A percentile compares a stretch with the other conserved stretches of the same genome.
phyloP scores from a whole-genome alignment of 2,113 vertebrate species.

The Zeus faber region DNA sequence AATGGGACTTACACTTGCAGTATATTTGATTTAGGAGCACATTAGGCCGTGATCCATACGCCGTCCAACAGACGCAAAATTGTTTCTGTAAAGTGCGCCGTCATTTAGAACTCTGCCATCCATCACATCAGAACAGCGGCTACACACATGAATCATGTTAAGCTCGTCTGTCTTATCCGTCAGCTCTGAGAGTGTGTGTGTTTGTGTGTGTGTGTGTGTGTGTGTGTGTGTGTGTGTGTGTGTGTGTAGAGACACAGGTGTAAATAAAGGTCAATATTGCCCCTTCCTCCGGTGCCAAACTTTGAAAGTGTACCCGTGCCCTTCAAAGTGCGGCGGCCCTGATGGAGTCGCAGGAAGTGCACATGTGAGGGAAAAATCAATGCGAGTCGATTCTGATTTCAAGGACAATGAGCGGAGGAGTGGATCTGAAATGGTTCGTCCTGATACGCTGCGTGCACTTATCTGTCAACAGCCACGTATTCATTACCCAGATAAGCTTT shows the following conservation, averaged over 20 bases:
- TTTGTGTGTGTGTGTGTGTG: constrained; percentile 22
- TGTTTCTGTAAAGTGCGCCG: constrained; percentile 23
- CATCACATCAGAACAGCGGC: no score
- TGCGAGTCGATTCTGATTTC: constrained; percentile 68
- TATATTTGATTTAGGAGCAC: constrained; percentile 5
- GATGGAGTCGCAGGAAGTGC: constrained; percentile 34
- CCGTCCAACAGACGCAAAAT: constrained; percentile 27
- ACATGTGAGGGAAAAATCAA: constrained; percentile 59
- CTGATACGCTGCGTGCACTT: constrained; percentile 52
- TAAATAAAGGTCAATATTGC: constrained; percentile 41
- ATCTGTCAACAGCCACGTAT: constrained; percentile 65
- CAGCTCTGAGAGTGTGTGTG: background rate
- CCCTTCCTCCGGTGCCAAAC: constrained; percentile 28
- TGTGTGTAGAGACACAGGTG: constrained; percentile 23
- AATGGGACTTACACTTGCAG: constrained; percentile 11
- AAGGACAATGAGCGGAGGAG: constrained; percentile 63
- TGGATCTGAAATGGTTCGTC: constrained; percentile 58
- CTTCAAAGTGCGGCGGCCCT: constrained; percentile 46
- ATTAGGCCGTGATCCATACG: constrained; percentile 11
- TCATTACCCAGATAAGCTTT: constrained; percentile 70
- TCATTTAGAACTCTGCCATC: constrained; percentile 42
- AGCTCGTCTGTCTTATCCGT: no score
- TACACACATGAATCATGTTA: no score
- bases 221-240: constrained; percentile 9
- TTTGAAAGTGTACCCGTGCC: constrained; percentile 44